A percentile compares a stretch with the other conserved stretches of the same genome.
phyloP scores from a whole-genome alignment of 2,113 vertebrate genomes.

The Megaleporinus macrocephalus region DNA sequence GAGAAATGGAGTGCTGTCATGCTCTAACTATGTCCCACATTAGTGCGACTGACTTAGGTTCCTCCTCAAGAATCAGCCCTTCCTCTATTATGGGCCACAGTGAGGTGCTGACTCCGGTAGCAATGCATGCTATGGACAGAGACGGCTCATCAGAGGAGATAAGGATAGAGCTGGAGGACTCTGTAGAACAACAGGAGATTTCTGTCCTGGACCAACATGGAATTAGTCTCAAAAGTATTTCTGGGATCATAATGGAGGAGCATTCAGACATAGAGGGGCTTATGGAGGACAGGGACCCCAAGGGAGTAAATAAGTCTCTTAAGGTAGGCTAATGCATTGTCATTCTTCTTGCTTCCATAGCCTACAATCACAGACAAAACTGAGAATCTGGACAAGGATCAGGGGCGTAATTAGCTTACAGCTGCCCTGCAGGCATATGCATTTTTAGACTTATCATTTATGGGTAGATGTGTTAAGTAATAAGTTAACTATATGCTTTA shows the following conservation, averaged over 20 bases:
- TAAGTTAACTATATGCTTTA: neutral
- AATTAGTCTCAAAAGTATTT: neutral
- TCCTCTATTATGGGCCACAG: neutral
- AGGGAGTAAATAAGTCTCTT: constrained; percentile 62
- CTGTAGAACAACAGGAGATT: constrained; percentile 36
- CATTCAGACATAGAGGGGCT: constrained; percentile 24
- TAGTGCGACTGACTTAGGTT: constrained; percentile 59
- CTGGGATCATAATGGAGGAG: constrained; percentile 13
- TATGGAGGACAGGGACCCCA: constrained; percentile 65
- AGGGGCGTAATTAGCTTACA: neutral
- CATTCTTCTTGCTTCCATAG: neutral
- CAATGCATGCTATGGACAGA: constrained; percentile 40
- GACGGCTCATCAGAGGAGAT: constrained; percentile 26
- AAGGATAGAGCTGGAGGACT: constrained; percentile 49
- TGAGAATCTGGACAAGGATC: neutral
- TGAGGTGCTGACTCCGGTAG: neutral
- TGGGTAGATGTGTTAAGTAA: too few species aligned
- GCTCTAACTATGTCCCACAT: constrained; percentile 64
- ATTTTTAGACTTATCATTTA: too few species aligned
- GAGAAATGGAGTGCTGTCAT: constrained; percentile 54
- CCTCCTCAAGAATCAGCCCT: constrained; percentile 6
- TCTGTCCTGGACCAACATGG: constrained; percentile 5
- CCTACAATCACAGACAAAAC: neutral
- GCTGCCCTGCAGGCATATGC: too few species aligned
- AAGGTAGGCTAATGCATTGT: constrained; percentile 60